Evolutionary conservation across 2,888 invertebrate genomes (phyloP), one percentile per base, ranked within the genome.

Genomic region (Tanytarsus gracilentus): DNA sequence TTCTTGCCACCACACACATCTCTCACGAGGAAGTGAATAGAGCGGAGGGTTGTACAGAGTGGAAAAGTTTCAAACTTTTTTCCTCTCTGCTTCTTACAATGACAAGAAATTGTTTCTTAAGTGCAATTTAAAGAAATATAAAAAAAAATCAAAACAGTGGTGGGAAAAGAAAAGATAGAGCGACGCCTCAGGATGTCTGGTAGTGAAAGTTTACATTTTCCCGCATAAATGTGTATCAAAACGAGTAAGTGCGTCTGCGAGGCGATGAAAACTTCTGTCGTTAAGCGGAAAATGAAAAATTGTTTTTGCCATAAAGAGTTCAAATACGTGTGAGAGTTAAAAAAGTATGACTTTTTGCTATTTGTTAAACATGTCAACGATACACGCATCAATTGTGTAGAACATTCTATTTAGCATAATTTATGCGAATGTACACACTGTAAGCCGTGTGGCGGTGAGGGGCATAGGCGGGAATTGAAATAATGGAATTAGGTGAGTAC

Each of bases 381-480:
- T 27, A 49, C 49, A 49, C 49, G 49, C 49, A 49, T 49, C 49
- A 49, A 49, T 49, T 49, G 49, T 49, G 49, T 49, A 25, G 16
- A 49, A 49, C 49, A 25, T 49, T 25, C 44, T 44, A 16, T 49
- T 49, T 49, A 49, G 49, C 49, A 49, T 49, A 49, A 27, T 26
- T 26, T 25, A 49, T 49, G 49, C 23, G 44, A 36, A 36, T 36
- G 36, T 36, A 36, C 36, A 36, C 36, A 36, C 36, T n/a, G 36
- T 36, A 36, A 36, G 16, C 36, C 23, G 21, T 23, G 23, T 6
- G 18, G 18, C 18, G 6, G 39, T 23, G 44, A 44, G 23, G 11
- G 39, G 23, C 16, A 44, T 18, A 16, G 44, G 23, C 11, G 44
- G 16, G 36, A 14, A 36, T n/a, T 16, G 14, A 16, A 44, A 44